phyloP scores from a whole-genome alignment of 2,113 vertebrate genomes.

The Brachypodius melanocephalos region DNA sequence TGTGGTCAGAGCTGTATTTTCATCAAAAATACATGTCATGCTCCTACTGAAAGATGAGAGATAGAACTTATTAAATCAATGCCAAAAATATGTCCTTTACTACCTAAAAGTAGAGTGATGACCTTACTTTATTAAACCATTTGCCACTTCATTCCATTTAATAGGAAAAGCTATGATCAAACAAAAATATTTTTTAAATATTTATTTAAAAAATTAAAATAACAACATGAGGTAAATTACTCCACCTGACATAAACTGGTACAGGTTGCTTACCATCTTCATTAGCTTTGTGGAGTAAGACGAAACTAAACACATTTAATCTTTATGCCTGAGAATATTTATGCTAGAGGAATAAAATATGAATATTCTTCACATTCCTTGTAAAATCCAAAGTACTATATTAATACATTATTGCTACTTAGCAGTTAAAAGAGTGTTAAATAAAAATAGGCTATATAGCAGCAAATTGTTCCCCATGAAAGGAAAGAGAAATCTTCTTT shows the following conservation, averaged over 20 bases:
- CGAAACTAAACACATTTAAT: not conserved
- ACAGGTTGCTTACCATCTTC: not conserved
- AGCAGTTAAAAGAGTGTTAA: not conserved
- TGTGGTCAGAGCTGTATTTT: slow-evolving; percentile 31
- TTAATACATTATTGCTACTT: not conserved
- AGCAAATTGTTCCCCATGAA: not conserved
- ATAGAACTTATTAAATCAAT: not conserved
- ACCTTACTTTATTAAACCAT: not conserved
- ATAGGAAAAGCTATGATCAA: not conserved
- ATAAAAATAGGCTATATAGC: not conserved
- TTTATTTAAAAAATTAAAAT: not conserved
- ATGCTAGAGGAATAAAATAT: not conserved
- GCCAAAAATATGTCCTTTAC: not conserved
- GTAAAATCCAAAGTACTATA: not conserved
- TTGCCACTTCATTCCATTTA: not conserved
- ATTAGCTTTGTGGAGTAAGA: not conserved
- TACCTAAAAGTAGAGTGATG: not conserved
- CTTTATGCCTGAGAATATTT: not conserved
- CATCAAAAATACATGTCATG: not conserved
- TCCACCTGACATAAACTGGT: not conserved
- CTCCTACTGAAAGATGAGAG: not conserved
- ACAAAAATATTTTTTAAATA: not conserved
- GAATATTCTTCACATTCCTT: not conserved
- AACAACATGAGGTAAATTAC: not conserved
- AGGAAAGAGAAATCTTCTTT: not conserved